Percentiles rank a stretch among this genome's conserved stretches.
Conservation (phyloP, 2,113 vertebrate species). For the Colistium nudipinnis region DNA sequence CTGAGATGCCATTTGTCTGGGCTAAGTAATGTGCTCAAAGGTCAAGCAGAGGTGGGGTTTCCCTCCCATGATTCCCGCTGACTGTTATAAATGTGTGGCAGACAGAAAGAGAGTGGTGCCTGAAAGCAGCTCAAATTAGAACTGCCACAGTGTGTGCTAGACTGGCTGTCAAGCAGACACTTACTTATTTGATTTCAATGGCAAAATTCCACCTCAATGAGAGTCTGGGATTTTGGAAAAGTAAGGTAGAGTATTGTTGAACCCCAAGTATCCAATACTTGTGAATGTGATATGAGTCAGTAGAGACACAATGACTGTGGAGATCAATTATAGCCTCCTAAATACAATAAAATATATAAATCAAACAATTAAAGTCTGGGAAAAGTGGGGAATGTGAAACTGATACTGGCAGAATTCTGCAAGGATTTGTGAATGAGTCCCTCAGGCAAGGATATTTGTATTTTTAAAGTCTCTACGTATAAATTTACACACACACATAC, state of each 20-base stretch:
- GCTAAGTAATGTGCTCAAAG: constrained; percentile 47
- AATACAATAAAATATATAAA: background rate
- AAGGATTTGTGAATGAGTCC: background rate
- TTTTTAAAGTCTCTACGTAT: too few species aligned
- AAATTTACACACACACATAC: too few species aligned
- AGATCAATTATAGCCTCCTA: background rate
- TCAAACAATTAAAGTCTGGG: background rate
- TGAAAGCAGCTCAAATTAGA: constrained; percentile 13
- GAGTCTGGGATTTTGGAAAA: background rate
- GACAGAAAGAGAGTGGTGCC: constrained; percentile 50
- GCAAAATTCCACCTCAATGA: background rate
- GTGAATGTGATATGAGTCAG: background rate
- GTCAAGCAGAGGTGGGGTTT: constrained; percentile 51
- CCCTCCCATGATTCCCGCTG: constrained; percentile 15
- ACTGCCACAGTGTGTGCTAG: too few species aligned
- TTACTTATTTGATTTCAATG: background rate
- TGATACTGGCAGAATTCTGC: background rate
- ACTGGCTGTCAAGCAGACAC: too few species aligned
- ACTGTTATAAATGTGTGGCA: constrained; percentile 19
- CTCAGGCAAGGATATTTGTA: background rate
- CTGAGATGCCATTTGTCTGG: constrained; percentile 61
- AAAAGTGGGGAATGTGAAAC: background rate
- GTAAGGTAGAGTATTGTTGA: background rate
- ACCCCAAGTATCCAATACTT: background rate
- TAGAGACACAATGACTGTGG: background rate